These are phyloP conservation scores for Microcebus lehilahytsara DNA, from an alignment of 2,113 vertebrate species.

Conservation along the genomic window DNA sequence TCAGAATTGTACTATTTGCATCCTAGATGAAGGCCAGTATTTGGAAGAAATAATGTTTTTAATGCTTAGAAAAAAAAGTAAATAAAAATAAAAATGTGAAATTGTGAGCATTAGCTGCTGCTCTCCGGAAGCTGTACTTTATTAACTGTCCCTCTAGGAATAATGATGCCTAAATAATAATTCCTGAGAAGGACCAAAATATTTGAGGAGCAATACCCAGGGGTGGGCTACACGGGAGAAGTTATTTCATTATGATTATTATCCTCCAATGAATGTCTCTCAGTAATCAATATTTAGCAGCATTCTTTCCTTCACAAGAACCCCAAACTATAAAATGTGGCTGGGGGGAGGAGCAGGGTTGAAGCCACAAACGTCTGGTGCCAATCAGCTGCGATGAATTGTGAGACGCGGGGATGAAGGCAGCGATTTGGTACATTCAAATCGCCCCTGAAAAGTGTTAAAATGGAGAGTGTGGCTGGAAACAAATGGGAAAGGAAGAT, in stretches of 20 bases:
- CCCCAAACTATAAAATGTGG: conserved; percentile 25
- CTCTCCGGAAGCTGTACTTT: not conserved
- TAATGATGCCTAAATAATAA: not conserved
- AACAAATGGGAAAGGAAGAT: conserved; percentile 44
- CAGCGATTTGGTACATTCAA: conserved; percentile 32
- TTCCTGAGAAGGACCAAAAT: not conserved
- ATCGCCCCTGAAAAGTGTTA: conserved; percentile 48
- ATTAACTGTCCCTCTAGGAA: not conserved
- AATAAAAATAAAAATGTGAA: not conserved
- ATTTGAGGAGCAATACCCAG: not conserved
- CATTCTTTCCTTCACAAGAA: not conserved
- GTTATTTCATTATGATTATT: not conserved
- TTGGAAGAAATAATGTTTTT: not conserved
- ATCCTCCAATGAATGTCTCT: not conserved
- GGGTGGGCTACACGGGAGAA: not conserved
- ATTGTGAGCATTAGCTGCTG: not conserved
- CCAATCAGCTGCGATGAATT: conserved; percentile 45
- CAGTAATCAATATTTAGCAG: not conserved
- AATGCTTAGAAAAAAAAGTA: not conserved
- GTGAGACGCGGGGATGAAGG: not conserved
- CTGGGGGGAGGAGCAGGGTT: not conserved
- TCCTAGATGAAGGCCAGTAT: conserved; percentile 30
- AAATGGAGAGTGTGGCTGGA: conserved; percentile 26
- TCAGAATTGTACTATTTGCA: conserved; percentile 60
- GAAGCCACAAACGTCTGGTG: conserved; percentile 36